Percentiles rank a stretch among this genome's conserved stretches.
These are phyloP conservation scores for Scaptomyza cyrtandrae DNA, from an alignment of 2,888 invertebrate species.

Conservation along the genomic window DNA sequence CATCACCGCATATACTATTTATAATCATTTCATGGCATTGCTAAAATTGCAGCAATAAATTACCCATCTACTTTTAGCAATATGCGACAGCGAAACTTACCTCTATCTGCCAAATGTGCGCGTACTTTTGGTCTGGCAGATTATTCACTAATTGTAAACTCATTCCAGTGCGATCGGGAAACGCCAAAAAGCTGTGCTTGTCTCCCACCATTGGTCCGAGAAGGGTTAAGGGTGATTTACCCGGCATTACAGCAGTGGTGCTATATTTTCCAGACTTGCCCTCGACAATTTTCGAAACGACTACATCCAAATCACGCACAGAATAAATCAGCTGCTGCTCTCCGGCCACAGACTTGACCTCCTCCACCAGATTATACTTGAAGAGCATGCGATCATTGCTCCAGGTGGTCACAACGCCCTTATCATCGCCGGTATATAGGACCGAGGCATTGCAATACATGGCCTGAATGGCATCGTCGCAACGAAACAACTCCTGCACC, in stretches of 20 bases:
- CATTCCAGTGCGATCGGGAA: slow-evolving; percentile 83
- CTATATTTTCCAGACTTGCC: slow-evolving; percentile 83
- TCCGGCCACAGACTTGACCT: slow-evolving; percentile 83
- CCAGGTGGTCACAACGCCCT: slow-evolving; percentile 84
- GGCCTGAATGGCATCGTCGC: slow-evolving; percentile 82
- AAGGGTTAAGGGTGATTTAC: slow-evolving; percentile 82
- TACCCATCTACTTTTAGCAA: not conserved
- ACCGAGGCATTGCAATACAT: slow-evolving; percentile 80
- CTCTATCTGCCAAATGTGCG: slow-evolving; percentile 72
- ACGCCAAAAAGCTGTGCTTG: slow-evolving; percentile 78
- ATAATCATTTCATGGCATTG: slow-evolving; percentile 84
- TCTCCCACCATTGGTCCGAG: slow-evolving; percentile 79
- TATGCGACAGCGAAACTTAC: slow-evolving; percentile 53
- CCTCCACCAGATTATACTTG: slow-evolving; percentile 84
- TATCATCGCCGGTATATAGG: slow-evolving; percentile 84
- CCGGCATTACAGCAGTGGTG: slow-evolving; percentile 82
- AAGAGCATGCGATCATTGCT: slow-evolving; percentile 83
- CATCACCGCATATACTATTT: slow-evolving; percentile 80
- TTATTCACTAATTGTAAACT: slow-evolving; percentile 80
- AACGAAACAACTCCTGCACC: slow-evolving; percentile 78
- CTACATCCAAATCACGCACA: slow-evolving; percentile 83
- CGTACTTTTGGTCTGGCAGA: slow-evolving; percentile 73
- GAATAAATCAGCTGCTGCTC: slow-evolving; percentile 82
- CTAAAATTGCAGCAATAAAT: slow-evolving; percentile 52
- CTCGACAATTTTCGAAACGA: slow-evolving; percentile 77